phyloP scores from a whole-genome alignment of 2,113 vertebrate species.

The Podarcis cretensis region DNA sequence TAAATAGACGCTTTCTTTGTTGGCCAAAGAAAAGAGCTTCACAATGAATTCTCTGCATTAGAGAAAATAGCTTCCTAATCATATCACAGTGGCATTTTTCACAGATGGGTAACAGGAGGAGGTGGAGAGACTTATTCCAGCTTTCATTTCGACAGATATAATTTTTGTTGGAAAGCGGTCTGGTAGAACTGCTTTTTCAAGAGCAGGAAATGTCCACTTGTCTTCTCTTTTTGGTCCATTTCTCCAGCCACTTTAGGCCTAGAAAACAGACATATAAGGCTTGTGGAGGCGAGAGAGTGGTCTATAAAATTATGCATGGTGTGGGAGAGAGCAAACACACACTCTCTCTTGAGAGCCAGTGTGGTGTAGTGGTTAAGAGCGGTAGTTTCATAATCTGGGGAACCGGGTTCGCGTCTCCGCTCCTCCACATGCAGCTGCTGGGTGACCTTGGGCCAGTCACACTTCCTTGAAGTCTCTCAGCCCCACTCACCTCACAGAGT shows the following conservation, averaged over 20 bases:
- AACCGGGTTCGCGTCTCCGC: no score
- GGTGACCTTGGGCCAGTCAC: no score
- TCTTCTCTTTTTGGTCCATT: not conserved
- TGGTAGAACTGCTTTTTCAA: not conserved
- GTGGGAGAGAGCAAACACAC: no score
- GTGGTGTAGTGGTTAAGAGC: no score
- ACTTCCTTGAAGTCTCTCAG: no score
- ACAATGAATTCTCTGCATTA: conserved; percentile 29
- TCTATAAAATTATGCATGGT: no score
- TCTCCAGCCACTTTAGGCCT: not conserved
- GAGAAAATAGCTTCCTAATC: conserved; percentile 25
- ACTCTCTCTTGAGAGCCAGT: no score
- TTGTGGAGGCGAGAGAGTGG: no score
- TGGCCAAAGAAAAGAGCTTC: conserved; percentile 56
- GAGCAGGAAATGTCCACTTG: not conserved
- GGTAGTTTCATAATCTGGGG: no score
- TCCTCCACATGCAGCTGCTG: no score
- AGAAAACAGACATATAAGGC: no score
- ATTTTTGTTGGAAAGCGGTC: not conserved
- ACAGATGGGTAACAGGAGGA: not conserved
- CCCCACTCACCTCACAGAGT: no score
- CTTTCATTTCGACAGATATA: conserved; percentile 13
- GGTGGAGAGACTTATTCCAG: not conserved
- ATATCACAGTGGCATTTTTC: conserved; percentile 37
- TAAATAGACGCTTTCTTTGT: conserved; percentile 54